A percentile compares a stretch with the other conserved stretches of the same genome.
Evolutionary conservation across 2,797 vertebrate species (phyloP).

Genomic region (Miichthys miiuy): DNA sequence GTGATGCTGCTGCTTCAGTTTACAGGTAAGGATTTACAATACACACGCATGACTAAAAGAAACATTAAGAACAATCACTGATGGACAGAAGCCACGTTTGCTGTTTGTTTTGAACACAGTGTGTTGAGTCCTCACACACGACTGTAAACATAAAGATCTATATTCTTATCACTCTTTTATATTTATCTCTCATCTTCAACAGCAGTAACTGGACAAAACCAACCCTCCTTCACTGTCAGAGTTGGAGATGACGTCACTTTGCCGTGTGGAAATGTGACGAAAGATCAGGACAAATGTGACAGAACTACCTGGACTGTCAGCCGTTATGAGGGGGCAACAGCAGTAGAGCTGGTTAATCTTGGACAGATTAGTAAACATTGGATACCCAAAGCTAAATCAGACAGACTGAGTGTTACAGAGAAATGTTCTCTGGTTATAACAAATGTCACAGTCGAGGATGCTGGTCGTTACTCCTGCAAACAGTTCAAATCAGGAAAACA

Average conservation of each 20-base stretch:
- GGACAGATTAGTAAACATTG: rapidly evolving
- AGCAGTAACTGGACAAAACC: rapidly evolving
- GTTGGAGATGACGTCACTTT: constrained; percentile 15
- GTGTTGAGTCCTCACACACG: neutral
- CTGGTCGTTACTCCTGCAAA: neutral
- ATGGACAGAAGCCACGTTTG: too few relatives aligned
- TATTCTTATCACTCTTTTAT: too few relatives aligned
- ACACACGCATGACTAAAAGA: neutral
- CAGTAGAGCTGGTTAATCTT: rapidly evolving
- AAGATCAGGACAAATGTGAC: neutral
- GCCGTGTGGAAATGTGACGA: neutral
- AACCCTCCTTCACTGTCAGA: rapidly evolving
- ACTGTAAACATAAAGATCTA: neutral
- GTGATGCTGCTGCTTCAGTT: neutral
- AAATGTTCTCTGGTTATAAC: constrained; percentile 26
- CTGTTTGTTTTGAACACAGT: too few relatives aligned
- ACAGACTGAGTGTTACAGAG: constrained; percentile 11
- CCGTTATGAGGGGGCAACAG: rapidly evolving
- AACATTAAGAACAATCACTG: too few relatives aligned
- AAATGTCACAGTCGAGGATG: neutral
- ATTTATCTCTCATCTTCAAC: neutral
- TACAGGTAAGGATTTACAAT: neutral
- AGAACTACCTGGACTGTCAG: rapidly evolving
- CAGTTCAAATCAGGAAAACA: neutral
- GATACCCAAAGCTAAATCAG: neutral